phyloP scores from a whole-genome alignment of 2,113 vertebrate species.

The Nannospalax galili region DNA sequence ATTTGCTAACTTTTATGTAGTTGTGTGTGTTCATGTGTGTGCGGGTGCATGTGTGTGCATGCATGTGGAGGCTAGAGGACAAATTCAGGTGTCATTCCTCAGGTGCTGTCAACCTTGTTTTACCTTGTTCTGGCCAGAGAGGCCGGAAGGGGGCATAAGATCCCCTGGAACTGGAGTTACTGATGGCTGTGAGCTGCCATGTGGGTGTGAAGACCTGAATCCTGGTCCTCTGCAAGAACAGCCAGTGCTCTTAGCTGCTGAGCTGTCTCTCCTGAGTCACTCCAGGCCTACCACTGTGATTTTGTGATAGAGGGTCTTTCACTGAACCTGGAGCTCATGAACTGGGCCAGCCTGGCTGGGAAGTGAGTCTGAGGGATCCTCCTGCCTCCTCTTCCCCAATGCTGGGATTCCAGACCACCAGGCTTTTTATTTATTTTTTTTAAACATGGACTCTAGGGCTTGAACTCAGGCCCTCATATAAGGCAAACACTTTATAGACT shows the following conservation, averaged over 20 bases:
- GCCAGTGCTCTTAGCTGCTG: too few relatives aligned
- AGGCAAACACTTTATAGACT: background rate
- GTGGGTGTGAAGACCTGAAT: too few relatives aligned
- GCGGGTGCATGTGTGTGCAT: too few relatives aligned
- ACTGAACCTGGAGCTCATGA: background rate
- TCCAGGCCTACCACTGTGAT: too few relatives aligned
- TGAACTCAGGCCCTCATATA: background rate
- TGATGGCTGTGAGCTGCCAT: too few relatives aligned
- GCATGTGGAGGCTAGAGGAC: background rate
- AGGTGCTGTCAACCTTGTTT: background rate
- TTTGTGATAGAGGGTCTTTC: background rate
- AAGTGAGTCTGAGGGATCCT: background rate
- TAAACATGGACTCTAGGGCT: background rate
- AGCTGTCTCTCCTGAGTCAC: too few relatives aligned
- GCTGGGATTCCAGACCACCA: background rate
- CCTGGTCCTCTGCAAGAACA: too few relatives aligned
- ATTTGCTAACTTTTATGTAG: background rate
- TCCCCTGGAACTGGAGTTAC: too few relatives aligned
- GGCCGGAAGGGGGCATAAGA: too few relatives aligned
- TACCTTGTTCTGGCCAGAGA: too few relatives aligned
- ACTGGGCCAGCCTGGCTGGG: too few relatives aligned
- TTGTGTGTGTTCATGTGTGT: background rate
- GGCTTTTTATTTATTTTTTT: background rate
- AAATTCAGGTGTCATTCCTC: too few relatives aligned
- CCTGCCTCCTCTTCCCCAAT: background rate